A percentile compares a stretch with the other conserved stretches of the same genome.
These are phyloP conservation scores for Drosophila virilis DNA, from an alignment of 1,140 invertebrate species.

Conservation along the genomic window DNA sequence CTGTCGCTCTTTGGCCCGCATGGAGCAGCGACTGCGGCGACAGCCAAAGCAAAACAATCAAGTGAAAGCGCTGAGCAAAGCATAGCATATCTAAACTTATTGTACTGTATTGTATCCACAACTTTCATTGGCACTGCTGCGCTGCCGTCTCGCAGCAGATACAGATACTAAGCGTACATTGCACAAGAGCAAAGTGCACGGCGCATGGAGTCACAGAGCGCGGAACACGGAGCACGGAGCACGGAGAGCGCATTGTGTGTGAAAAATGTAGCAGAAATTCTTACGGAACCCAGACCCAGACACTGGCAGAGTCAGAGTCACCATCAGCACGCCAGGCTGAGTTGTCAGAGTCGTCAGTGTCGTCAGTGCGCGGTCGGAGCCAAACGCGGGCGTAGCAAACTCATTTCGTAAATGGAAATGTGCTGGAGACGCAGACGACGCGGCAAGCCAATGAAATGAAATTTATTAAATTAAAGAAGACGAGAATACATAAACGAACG, in stretches of 20 bases:
- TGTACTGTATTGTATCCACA: constrained; percentile 54
- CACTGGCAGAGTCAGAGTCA: constrained; percentile 44
- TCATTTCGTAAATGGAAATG: constrained; percentile 65
- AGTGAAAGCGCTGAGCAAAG: constrained; percentile 71
- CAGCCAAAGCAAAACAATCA: constrained; percentile 66
- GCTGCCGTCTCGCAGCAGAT: constrained; percentile 8
- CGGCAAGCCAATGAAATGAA: constrained; percentile 64
- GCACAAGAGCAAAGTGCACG: constrained; percentile 73
- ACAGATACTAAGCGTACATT: constrained; percentile 43
- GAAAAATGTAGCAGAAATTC: constrained; percentile 57
- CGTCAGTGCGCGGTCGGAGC: constrained; percentile 35
- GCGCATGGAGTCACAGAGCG: constrained; percentile 51
- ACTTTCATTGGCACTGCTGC: constrained; percentile 47
- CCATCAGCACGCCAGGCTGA: constrained; percentile 15
- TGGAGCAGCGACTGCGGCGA: constrained; percentile 17
- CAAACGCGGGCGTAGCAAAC: constrained; percentile 52
- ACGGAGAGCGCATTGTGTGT: constrained; percentile 36
- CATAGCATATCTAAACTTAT: constrained; percentile 50
- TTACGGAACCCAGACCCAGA: constrained; percentile 72
- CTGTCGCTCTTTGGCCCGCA: constrained; percentile 65
- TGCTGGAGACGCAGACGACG: constrained; percentile 48
- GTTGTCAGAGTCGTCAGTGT: constrained; percentile 25
- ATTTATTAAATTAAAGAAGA: constrained; percentile 80
- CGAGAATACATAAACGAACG: constrained; percentile 59
- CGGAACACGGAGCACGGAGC: constrained; percentile 20